Base-by-base conservation (phyloP, 2,113 vertebrate species). In the Capra hircus region DNA sequence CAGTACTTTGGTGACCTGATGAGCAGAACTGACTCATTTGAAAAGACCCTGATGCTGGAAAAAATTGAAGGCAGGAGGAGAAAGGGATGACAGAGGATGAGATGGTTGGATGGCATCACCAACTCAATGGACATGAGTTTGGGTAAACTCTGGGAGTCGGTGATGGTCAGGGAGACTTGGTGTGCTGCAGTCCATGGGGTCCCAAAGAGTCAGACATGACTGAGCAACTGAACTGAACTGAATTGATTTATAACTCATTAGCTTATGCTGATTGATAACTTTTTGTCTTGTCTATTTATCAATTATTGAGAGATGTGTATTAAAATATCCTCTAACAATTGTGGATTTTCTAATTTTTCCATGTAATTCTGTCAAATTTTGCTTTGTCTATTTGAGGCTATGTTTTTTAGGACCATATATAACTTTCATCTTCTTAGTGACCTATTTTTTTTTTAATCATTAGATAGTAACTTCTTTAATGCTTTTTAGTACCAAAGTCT, bases 271-370 rank as follows among this genome's bases (percentile, higher is more conserved):
- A 95, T 0, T 92, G 27, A 84, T 57, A 60, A 19, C 12, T 71
- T 71, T 71, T 71, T 71, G 67, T 71, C n/a, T 36, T 0, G 4
- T 74, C 16, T 93, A 25, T n/a, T 96, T 85, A 96, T 77, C 59
- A 86, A 53, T 67, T 88, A 45, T 59, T 90, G 48, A 96, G 55
- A 92, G 19, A 67, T 33, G 12, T 40, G 2, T 78, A 84, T 83
- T 86, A 27, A 90, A 89, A 74, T 50, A 95, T 71, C 17, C 36
- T 23, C 5, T 59, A 91, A 21, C 43, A 17, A 64, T 5, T 86
- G 27, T 60, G 33, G 43, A 88, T 83, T 89, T 96, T 96, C 55
- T 25, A 82, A 60, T 92, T 96, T 97, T 91, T 91, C 27, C 78
- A 89, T n/a, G 36, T 88, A 80, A 96, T 55, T 78, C 57, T 84